Conservation (phyloP, 2,113 vertebrate genomes). For the Eublepharis macularius region DNA sequence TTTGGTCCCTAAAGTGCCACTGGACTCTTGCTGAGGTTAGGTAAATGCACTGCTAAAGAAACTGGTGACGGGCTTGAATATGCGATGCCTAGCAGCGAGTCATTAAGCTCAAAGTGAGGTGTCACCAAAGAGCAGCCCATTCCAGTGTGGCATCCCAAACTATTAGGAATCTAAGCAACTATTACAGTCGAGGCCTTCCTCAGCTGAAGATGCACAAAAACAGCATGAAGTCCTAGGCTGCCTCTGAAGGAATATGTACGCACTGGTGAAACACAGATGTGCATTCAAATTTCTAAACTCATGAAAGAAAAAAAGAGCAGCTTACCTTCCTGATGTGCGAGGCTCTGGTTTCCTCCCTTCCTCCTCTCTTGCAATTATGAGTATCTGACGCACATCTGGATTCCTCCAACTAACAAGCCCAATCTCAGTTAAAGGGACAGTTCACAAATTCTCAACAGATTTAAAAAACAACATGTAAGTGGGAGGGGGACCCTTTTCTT, state of each 20-base stretch:
- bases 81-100: neutral
- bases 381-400: neutral
- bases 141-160: neutral
- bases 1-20: no score
- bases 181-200: no score
- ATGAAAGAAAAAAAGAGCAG: neutral
- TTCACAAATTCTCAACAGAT: constrained; percentile 15
- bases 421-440: neutral
- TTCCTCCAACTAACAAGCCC: neutral
- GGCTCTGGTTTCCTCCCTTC: neutral
- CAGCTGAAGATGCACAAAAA: neutral
- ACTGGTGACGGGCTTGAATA: neutral
- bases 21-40: no score
- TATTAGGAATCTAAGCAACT: neutral
- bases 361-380: neutral
- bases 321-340: constrained; percentile 21
- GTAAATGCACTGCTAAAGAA: neutral
- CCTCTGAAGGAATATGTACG: neutral
- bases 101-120: neutral
- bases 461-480: neutral
- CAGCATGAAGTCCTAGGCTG: neutral
- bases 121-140: neutral
- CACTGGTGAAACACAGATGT: neutral
- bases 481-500: neutral
- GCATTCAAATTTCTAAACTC: neutral